Evolutionary conservation across 1,140 invertebrate genomes (phyloP).

Genomic region (Drosophila bocqueti): DNA sequence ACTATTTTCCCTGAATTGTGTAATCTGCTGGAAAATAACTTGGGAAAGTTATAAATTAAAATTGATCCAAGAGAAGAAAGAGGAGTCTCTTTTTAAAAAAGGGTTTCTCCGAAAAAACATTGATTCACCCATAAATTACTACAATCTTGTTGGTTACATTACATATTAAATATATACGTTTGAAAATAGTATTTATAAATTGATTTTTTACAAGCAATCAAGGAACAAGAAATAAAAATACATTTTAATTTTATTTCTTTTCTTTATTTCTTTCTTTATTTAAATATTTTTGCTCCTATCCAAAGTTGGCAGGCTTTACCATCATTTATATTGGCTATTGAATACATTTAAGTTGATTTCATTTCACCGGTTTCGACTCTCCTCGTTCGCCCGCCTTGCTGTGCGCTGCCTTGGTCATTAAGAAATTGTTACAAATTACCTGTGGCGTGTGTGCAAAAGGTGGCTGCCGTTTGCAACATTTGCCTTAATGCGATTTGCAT

Average conservation of each 20-base stretch:
- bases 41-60: too few relatives aligned
- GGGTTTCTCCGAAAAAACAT: too few relatives aligned
- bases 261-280: background rate
- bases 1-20: too few relatives aligned
- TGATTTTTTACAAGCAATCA: too few relatives aligned
- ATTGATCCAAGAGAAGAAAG: too few relatives aligned
- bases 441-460: slow-evolving; percentile 54
- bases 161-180: too few relatives aligned
- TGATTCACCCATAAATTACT: too few relatives aligned
- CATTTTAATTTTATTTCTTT: too few relatives aligned
- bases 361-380: slow-evolving; percentile 20
- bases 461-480: slow-evolving; percentile 61
- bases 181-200: too few relatives aligned
- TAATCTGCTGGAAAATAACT: too few relatives aligned
- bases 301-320: background rate
- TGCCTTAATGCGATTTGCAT: slow-evolving; percentile 67
- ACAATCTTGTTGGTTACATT: too few relatives aligned
- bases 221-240: background rate
- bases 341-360: slow-evolving; percentile 42
- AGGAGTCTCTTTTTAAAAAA: too few relatives aligned
- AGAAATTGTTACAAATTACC: slow-evolving; percentile 64
- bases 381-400: slow-evolving; percentile 19
- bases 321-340: slow-evolving; percentile 9
- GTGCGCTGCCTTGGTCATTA: slow-evolving; percentile 43
- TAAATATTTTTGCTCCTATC: background rate